Base-by-base conservation (phyloP, 2,888 invertebrate genomes). In the Drymonia ruficornis region DNA sequence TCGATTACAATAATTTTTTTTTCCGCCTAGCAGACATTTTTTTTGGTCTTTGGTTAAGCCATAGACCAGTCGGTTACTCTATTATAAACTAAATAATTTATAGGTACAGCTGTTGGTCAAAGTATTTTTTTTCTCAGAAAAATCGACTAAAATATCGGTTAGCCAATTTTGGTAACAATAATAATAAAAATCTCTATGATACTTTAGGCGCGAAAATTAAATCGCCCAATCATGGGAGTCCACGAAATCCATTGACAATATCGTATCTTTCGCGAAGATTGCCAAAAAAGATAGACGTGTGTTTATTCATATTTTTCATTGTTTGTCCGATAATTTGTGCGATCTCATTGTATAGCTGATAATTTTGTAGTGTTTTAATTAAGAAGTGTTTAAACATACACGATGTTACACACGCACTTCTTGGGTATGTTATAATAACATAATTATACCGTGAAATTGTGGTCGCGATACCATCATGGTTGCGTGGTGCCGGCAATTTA, bases 241-340 rank as follows among this genome's bases (percentile, higher is more conserved):
- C 91, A 91, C 91, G 91, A 90, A 85, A 81, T 84, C 83, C 89
- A 89, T 86, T 86, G 90, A 87, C 90, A 90, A 87, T 71, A 70
- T 60, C 65, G 63, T 66, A 58, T 67, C 63, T 59, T 52, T 59
- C 63, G 61, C 64, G 55, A 52, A 56, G 50, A 54, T 56, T 65
- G 61, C 61, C 69, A 66, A 72, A 70, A 81, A 74, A 57, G 76
- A 84, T 83, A 88, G 88, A 90, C 88, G 91, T 90, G 91, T 89
- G 81, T 82, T 56, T 50, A 46, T 42, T 15, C 60, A 63, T 59
- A 56, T 40, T 52, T 58, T 66, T 50, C 56, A 55, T 67, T 71
- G 66, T 69, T 67, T 71, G 60, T 60, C 65, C 61, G 65, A 61
- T 67, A 69, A 55, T 56, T 58, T 49, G 53, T 65, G 59, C 61